Conservation (phyloP, 2,797 vertebrate species). For the Amazona finschi region DNA sequence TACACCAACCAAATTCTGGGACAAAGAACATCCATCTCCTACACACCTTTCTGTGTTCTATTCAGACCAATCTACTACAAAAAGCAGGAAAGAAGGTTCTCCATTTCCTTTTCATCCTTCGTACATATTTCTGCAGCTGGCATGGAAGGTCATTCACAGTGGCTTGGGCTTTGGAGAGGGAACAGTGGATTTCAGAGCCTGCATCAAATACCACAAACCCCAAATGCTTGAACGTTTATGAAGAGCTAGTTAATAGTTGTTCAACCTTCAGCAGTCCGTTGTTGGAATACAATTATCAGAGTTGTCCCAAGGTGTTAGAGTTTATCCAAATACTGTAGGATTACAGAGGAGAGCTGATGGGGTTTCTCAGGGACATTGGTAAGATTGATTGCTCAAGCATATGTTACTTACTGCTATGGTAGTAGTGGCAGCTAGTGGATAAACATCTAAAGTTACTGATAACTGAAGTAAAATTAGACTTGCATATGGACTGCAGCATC, state of each 20-base stretch:
- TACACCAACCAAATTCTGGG: background rate
- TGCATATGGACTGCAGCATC: background rate
- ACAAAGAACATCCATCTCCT: background rate
- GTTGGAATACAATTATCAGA: background rate
- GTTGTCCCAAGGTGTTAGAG: background rate
- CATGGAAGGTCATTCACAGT: background rate
- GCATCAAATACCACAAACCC: background rate
- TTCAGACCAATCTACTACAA: background rate
- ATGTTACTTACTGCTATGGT: background rate
- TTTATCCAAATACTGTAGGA: background rate
- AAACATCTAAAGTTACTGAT: background rate
- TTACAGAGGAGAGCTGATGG: background rate
- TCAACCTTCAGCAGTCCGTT: background rate
- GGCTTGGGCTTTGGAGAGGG: background rate
- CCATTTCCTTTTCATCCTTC: background rate
- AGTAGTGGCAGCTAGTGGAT: background rate
- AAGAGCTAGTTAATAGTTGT: background rate
- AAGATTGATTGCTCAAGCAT: background rate
- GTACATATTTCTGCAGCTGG: rapidly evolving
- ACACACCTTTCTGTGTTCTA: background rate
- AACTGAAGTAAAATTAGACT: background rate
- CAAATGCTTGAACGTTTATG: background rate
- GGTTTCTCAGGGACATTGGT: background rate
- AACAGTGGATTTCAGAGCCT: background rate
- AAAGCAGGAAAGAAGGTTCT: background rate